Percentiles rank a stretch among this genome's conserved stretches.
phyloP scores from a whole-genome alignment of 1,140 invertebrate genomes.

The Latrodectus geometricus region DNA sequence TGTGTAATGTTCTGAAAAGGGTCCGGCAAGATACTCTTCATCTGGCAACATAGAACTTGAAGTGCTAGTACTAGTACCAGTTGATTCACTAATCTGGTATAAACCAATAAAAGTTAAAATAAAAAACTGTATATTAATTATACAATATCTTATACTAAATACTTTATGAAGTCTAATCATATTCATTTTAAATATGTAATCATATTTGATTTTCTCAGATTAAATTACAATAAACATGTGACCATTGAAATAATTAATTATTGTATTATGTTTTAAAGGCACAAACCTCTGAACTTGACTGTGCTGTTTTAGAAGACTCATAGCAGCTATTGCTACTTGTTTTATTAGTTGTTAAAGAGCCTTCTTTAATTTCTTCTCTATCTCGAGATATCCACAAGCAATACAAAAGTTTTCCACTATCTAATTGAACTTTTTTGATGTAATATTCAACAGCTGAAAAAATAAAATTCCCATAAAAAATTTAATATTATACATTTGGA shows the following conservation, averaged over 20 bases:
- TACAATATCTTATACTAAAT: not conserved
- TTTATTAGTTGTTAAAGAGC: constrained; percentile 63
- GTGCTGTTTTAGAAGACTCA: not conserved
- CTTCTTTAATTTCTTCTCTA: constrained; percentile 69
- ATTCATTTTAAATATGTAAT: too few species aligned
- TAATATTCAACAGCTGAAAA: constrained; percentile 69
- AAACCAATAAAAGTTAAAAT: constrained; percentile 10
- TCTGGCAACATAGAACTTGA: constrained; percentile 63
- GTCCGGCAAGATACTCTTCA: constrained; percentile 72
- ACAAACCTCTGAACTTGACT: constrained; percentile 24
- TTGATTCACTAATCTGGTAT: constrained; percentile 2
- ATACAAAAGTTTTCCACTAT: constrained; percentile 69
- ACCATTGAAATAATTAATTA: too few species aligned
- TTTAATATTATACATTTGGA: too few species aligned
- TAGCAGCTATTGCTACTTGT: not conserved
- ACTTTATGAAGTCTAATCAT: too few species aligned
- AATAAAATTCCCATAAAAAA: not conserved
- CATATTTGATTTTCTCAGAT: too few species aligned
- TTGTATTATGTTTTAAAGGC: too few species aligned
- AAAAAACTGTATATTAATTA: not conserved
- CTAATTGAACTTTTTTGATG: constrained; percentile 68
- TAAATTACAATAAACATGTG: too few species aligned
- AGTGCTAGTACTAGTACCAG: not conserved
- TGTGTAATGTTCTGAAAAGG: constrained; percentile 77
- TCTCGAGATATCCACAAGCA: constrained; percentile 74